Evolutionary conservation across 2,888 invertebrate species (phyloP), one percentile per base, ranked within the genome.

Genomic region (Oscheius sp.): DNA sequence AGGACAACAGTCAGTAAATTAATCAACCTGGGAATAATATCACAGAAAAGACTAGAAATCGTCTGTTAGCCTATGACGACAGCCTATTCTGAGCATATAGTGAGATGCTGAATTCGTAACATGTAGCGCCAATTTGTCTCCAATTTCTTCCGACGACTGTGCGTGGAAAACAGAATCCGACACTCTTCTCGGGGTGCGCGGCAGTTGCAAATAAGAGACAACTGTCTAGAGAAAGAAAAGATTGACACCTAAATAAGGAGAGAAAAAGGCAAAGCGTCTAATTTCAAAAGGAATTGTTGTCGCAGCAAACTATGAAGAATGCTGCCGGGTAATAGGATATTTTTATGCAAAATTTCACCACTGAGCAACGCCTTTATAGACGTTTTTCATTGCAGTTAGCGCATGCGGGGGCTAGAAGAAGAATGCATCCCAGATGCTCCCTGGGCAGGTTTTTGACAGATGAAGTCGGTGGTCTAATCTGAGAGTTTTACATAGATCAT

Each of bases 401-500:
- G 27, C 66, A 49, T 66, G 66, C 52, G 66, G 25, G 66, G 66
- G 66, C 29, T 27, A 27, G 52, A 52, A 66, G 35, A 66, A 66
- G 49, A 66, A 66, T 66, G 66, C 35, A 27, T 29, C 52, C 66
- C 66, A 66, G 66, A 66, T 66, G 66, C 49, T 66, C 35, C 35
- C 25, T 63, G 52, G 18, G 61, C 18, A 18, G 49, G 66, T 66
- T 25, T 35, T 35, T 66, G 66, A 66, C 25, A 66, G 49, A 66
- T 66, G 49, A 58, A 43, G 25, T 45, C 21, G 43, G 49, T 49
- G 21, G 49, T 35, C 35, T 35, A 35, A 35, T 35, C 35, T 35
- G 3, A 35, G 35, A 35, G 9, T 3, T 35, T 35, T 3, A 9
- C 9, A 6, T 35, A 35, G 35, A 35, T 35, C 35, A n/a, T 35